Evolutionary conservation across 2,888 invertebrate species (phyloP).

Genomic region (Lasioglossum malachurum): DNA sequence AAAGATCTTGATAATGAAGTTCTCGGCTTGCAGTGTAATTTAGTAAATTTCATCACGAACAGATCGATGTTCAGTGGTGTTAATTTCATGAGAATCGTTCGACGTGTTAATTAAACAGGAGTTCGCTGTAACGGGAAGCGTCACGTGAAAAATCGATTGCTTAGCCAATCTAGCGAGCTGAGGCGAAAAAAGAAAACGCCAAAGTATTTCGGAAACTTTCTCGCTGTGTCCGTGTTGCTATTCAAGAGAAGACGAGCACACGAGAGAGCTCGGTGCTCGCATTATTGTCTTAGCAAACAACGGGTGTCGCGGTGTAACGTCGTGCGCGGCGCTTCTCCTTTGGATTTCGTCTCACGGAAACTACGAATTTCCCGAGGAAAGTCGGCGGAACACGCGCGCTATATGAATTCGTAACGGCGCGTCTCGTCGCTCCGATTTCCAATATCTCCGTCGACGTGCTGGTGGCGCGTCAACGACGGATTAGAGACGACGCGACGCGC

Average conservation of each 20-base stretch:
- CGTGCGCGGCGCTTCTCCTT: neutral
- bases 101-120: neutral
- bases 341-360: neutral
- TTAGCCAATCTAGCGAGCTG: neutral
- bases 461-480: slow-evolving; percentile 7
- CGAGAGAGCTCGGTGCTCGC: neutral
- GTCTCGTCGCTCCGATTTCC: slow-evolving; percentile 25
- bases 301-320: neutral
- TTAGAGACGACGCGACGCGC: neutral
- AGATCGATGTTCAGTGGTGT: neutral
- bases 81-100: neutral
- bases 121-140: neutral
- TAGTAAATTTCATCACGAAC: no score
- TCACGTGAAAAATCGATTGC: neutral
- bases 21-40: no score
- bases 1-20: no score
- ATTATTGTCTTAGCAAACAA: slow-evolving; percentile 9
- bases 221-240: neutral
- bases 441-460: slow-evolving; percentile 13
- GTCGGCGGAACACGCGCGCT: neutral
- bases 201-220: neutral
- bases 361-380: slow-evolving; percentile 21
- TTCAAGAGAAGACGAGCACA: neutral
- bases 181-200: neutral
- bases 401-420: slow-evolving; percentile 12